phyloP scores from a whole-genome alignment of 2,888 invertebrate genomes.

The Aporophyla nigra region DNA sequence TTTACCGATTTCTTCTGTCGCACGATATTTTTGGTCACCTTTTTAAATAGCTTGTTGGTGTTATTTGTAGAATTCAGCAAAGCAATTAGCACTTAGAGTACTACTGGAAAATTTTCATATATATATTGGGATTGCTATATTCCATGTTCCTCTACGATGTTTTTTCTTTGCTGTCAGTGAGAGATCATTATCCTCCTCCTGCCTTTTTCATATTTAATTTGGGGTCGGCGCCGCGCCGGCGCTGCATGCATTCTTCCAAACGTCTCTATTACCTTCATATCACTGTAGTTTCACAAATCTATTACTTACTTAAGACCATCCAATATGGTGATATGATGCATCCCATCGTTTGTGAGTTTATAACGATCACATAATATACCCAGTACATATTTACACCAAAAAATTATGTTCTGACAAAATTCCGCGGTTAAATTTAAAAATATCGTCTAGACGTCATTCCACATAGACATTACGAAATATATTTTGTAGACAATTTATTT shows the following conservation, averaged over 20 bases:
- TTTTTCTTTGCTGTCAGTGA: background rate
- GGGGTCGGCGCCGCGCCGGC: background rate
- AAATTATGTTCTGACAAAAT: conserved; percentile 33
- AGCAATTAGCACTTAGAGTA: too few species aligned
- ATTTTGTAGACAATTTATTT: conserved; percentile 56
- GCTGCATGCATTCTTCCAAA: background rate
- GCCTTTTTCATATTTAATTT: background rate
- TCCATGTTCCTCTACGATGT: background rate
- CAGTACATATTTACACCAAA: conserved; percentile 14
- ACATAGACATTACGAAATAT: conserved; percentile 55
- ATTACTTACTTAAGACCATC: background rate
- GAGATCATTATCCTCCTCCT: too few species aligned
- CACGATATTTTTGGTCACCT: background rate
- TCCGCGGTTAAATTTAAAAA: conserved; percentile 50
- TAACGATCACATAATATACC: conserved; percentile 23
- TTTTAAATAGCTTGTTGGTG: background rate
- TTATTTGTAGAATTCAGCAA: background rate
- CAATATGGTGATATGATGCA: background rate
- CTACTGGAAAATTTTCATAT: too few species aligned
- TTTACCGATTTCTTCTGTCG: conserved; percentile 17
- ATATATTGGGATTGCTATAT: background rate
- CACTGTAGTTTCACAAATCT: background rate
- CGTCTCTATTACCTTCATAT: background rate
- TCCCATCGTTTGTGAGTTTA: background rate
- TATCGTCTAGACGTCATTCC: conserved; percentile 55